A percentile compares a stretch with the other conserved stretches of the same genome.
Evolutionary conservation across 2,888 invertebrate species (phyloP).

Genomic region (Panzeria rudis): DNA sequence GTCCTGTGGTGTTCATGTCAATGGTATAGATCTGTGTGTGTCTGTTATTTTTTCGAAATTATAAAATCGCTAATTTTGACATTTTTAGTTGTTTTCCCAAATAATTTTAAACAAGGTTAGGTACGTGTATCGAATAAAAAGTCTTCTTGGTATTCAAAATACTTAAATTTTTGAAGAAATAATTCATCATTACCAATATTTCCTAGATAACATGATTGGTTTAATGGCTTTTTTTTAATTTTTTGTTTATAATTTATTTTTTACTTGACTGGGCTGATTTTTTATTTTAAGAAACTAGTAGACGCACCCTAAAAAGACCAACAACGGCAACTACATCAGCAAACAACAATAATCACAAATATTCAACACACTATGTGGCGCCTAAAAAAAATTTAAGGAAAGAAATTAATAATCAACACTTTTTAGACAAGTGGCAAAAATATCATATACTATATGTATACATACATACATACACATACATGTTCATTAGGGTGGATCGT

Average conservation of each 20-base stretch:
- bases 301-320: slow-evolving; percentile 65
- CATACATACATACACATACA: too few species aligned
- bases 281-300: slow-evolving; percentile 41
- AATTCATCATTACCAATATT: background rate
- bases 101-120: slow-evolving; percentile 41
- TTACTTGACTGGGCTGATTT: slow-evolving; percentile 4
- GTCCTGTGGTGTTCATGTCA: slow-evolving; percentile 53
- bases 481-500: too few species aligned
- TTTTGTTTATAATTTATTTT: slow-evolving; percentile 1
- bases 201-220: background rate
- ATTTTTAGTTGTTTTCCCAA: slow-evolving; percentile 38
- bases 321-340: background rate
- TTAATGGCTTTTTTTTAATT: background rate
- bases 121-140: background rate
- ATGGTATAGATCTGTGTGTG: background rate
- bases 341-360: slow-evolving; percentile 16
- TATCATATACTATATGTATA: background rate
- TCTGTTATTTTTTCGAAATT: background rate
- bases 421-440: background rate
- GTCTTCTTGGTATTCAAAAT: background rate
- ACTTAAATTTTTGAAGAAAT: background rate
- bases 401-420: slow-evolving; percentile 42
- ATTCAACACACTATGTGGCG: slow-evolving; percentile 53
- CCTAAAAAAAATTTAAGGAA: slow-evolving; percentile 49
- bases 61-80: slow-evolving; percentile 31